Evolutionary conservation across 2,888 invertebrate species (phyloP), one percentile per base, ranked within the genome.

Genomic region (Philaethria dido): DNA sequence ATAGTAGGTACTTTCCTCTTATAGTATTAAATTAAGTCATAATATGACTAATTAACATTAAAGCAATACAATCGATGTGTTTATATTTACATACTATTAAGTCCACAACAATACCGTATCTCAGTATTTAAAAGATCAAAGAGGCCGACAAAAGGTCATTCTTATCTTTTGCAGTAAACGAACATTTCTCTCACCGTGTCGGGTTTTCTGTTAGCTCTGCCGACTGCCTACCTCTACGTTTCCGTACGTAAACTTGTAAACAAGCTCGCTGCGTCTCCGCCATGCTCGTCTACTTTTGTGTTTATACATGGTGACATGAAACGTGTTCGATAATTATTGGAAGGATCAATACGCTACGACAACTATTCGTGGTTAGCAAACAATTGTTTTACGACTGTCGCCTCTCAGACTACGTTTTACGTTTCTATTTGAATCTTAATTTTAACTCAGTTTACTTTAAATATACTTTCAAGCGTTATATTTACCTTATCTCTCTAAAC

Each of bases 301-400:
- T 92, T 90, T 89, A 86, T 85, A 86, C 88, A 86, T 88, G 86
- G 89, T 88, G 89, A 90, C 91, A 92, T 85, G 89, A 89, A 92
- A 92, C 92, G 89, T 92, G 92, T 87, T 86, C 92, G 89, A 92
- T 92, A 92, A 92, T 92, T 92, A 92, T 92, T 92, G 87, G 91
- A 92, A 92, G 91, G 91, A 92, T 91, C 92, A 92, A 92, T 92
- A 82, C 79, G 83, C 85, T 81, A 83, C 84, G 85, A 82, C 88
- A 90, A 88, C 85, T 88, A 91, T 92, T 89, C 87, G 91, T 86
- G 84, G 86, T 84, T 83, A 76, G 85, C 84, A 82, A 79, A 82
- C 83, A 88, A 87, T 87, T 85, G 81, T 84, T 92, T 92, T 92
- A 92, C 84, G 90, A 87, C 87, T 80, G 80, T 79, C 81, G 81